phyloP scores from a whole-genome alignment of 2,113 vertebrate species.

The Engystomops pustulosus region DNA sequence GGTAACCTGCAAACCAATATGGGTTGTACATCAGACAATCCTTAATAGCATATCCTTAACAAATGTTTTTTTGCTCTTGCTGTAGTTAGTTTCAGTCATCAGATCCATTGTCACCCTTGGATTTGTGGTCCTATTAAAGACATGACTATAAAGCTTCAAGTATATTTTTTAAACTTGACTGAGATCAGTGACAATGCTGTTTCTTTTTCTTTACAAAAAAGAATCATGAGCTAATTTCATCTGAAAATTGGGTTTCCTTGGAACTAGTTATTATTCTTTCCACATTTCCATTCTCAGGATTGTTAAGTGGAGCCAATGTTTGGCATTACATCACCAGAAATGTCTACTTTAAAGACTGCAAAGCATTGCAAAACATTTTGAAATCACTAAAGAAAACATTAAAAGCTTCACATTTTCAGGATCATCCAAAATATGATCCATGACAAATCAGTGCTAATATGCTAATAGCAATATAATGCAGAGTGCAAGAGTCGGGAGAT shows the following conservation, averaged over 20 bases:
- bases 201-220: background rate
- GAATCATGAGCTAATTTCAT: background rate
- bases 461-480: slow-evolving; percentile 11
- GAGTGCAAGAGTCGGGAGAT: slow-evolving; percentile 15
- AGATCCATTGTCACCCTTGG: too few relatives aligned
- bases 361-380: slow-evolving; percentile 31
- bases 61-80: too few relatives aligned
- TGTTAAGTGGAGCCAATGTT: background rate
- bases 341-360: slow-evolving; percentile 3
- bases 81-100: too few relatives aligned
- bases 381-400: slow-evolving; percentile 27
- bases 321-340: slow-evolving; percentile 35
- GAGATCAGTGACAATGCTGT: background rate
- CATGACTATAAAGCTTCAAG: background rate
- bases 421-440: slow-evolving; percentile 41
- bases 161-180: background rate
- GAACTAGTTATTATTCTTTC: background rate
- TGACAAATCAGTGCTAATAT: slow-evolving; percentile 21
- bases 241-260: background rate
- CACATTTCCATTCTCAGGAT: background rate
- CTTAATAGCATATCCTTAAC: too few relatives aligned
- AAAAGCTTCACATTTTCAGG: slow-evolving; percentile 14
- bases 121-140: too few relatives aligned
- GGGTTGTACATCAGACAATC: too few relatives aligned
- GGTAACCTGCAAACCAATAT: too few relatives aligned